A percentile compares a stretch with the other conserved stretches of the same genome.
phyloP scores from a whole-genome alignment of 2,113 vertebrate genomes.

The Malurus alboscapulatus region DNA sequence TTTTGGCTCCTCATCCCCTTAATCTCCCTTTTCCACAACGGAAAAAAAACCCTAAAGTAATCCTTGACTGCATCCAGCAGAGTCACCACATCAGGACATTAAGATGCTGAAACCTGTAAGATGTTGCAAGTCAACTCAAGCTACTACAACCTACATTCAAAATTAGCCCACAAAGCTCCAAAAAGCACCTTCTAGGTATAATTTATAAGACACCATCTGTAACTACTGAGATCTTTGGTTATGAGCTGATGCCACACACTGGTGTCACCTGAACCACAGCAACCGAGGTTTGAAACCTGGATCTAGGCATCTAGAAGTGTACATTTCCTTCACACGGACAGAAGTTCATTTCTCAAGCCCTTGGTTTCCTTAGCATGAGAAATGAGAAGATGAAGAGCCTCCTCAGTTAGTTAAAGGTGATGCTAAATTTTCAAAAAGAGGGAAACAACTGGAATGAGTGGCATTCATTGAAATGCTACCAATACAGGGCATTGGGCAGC shows the following conservation, averaged over 20 bases:
- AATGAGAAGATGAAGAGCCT: background rate
- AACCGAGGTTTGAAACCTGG: background rate
- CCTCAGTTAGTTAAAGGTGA: background rate
- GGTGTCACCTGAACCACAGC: background rate
- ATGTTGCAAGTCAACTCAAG: background rate
- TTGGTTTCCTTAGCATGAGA: background rate
- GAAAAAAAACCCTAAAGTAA: background rate
- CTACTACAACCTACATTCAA: background rate
- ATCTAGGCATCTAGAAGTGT: background rate
- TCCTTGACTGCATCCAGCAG: background rate
- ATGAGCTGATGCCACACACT: background rate
- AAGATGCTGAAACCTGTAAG: background rate
- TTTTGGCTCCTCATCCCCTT: background rate
- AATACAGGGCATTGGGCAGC: background rate
- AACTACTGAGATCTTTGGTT: background rate
- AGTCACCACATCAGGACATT: background rate
- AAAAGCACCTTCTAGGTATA: background rate
- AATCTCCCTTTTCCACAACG: background rate
- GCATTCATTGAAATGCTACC: background rate
- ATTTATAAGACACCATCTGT: background rate
- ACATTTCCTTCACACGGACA: background rate
- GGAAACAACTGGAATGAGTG: background rate
- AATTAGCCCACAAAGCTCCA: background rate
- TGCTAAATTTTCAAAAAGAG: background rate
- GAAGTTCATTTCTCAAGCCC: background rate